Evolutionary conservation across 2,113 vertebrate genomes (phyloP), one percentile per base, ranked within the genome.

Genomic region (Malurus cyaneus): DNA sequence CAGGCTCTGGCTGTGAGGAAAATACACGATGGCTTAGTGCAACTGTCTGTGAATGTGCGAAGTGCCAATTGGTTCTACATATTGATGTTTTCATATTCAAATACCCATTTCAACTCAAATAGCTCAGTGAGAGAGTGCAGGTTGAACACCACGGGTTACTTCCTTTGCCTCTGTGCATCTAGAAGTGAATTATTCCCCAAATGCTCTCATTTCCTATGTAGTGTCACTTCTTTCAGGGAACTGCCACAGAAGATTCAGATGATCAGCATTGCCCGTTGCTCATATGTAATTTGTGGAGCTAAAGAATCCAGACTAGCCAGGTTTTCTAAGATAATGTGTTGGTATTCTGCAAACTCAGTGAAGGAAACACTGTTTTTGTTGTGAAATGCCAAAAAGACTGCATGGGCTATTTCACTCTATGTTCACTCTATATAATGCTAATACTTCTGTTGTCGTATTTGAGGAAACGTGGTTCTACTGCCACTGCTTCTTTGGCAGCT

Each of bases 401-500:
- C 9, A 39, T 19, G 71, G 9, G 7, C 14, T 71, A 31, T 32
- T 74, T 88, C 11, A 31, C 13, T 20, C 7, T 20, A 12, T 62
- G 39, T 74, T 88, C 11, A 31, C 13, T 20, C 7, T 20, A 12
- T 59, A 34, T 14, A 70, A 28, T 42, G 3, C 2, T 86, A 80
- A 41, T 52, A 28, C 1, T 85, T 57, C 6, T 8, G 29, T 82
- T 25, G 5, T 2, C 64, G 3, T 32, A 42, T 17, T 89, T 71
- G 34, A 86, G 41, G 2, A 71, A 59, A 60, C 86, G 8, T 64
- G 13, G 54, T 80, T 67, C 25, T 74, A 14, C 26, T 24, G 8
- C 19, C 31, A 31, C 20, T 42, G 6, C 14, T 82, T 18, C 13
- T 80, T 46, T 0, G 0, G 6, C 9, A 87, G 14, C 8, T 46